phyloP scores from a whole-genome alignment of 1,140 invertebrate species.

The Octopus bimaculoides region DNA sequence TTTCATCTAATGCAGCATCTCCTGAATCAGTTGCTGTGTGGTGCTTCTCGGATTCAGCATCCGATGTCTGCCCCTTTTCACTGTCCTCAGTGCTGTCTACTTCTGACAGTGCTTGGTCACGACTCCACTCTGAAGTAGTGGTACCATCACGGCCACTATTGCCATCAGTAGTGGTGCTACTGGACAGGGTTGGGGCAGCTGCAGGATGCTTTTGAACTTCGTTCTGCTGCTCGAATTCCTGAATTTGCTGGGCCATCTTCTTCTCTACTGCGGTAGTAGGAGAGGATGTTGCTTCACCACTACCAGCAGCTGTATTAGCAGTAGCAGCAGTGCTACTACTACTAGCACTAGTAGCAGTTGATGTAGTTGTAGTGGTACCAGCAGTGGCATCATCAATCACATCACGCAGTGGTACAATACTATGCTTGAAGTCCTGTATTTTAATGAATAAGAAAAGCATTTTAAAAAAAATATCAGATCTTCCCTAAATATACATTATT shows the following conservation, averaged over 20 bases:
- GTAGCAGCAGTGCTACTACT: no score
- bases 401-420: no score
- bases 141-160: slow-evolving; percentile 30
- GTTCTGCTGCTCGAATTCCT: slow-evolving; percentile 46
- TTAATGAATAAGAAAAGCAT: no score
- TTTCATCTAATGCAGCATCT: slow-evolving; percentile 30
- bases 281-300: slow-evolving; percentile 11
- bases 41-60: slow-evolving; percentile 36
- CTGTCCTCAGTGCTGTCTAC: slow-evolving; percentile 48
- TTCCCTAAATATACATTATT: no score
- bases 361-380: no score
- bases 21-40: slow-evolving; percentile 34
- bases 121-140: slow-evolving; percentile 35
- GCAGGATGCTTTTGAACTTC: neutral
- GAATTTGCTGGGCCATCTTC: slow-evolving; percentile 56
- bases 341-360: no score
- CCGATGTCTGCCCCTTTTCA: slow-evolving; percentile 50
- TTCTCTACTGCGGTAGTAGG: slow-evolving; percentile 42
- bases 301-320: neutral
- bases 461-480: no score
- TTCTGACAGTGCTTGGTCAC: slow-evolving; percentile 39
- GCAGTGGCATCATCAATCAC: no score
- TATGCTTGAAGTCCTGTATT: no score
- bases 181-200: neutral
- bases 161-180: slow-evolving; percentile 27